Percentiles rank a stretch among this genome's conserved stretches.
Conservation (phyloP, 2,888 invertebrate genomes). For the Acronicta psi region DNA sequence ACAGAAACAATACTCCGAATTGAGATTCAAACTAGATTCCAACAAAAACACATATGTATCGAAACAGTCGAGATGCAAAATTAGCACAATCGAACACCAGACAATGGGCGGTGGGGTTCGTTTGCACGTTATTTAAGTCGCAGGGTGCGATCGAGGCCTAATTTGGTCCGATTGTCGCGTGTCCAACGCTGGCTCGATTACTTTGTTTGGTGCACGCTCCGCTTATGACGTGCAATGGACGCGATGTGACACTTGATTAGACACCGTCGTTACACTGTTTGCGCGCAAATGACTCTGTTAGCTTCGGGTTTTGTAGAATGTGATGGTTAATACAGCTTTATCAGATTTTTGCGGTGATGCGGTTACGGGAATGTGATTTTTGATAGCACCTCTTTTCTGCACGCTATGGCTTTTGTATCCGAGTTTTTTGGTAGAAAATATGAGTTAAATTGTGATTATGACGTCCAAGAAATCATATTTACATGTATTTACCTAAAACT, state of each 20-base stretch:
- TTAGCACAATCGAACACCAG: slow-evolving; percentile 33
- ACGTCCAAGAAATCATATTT: no score
- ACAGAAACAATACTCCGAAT: slow-evolving; percentile 1
- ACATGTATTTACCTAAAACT: no score
- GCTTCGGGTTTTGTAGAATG: slow-evolving; percentile 3
- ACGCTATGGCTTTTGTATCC: no score
- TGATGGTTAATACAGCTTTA: slow-evolving; percentile 5
- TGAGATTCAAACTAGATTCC: slow-evolving; percentile 19
- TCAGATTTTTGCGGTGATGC: neutral
- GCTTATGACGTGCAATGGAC: slow-evolving; percentile 38
- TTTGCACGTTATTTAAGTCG: slow-evolving; percentile 50
- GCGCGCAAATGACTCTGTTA: slow-evolving; percentile 32
- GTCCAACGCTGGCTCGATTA: slow-evolving; percentile 36
- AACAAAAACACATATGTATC: slow-evolving; percentile 21
- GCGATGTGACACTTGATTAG: slow-evolving; percentile 46
- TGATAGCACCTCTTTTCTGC: no score
- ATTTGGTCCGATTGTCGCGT: slow-evolving; percentile 42
- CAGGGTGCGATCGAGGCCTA: slow-evolving; percentile 33
- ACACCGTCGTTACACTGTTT: slow-evolving; percentile 23
- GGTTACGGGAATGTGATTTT: no score
- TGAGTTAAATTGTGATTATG: no score
- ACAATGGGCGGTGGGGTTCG: slow-evolving; percentile 34
- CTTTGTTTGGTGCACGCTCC: slow-evolving; percentile 36
- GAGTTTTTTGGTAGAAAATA: no score
- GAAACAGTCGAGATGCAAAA: slow-evolving; percentile 34